Conservation (phyloP, 2,797 vertebrate species). For the Crotalus adamanteus region DNA sequence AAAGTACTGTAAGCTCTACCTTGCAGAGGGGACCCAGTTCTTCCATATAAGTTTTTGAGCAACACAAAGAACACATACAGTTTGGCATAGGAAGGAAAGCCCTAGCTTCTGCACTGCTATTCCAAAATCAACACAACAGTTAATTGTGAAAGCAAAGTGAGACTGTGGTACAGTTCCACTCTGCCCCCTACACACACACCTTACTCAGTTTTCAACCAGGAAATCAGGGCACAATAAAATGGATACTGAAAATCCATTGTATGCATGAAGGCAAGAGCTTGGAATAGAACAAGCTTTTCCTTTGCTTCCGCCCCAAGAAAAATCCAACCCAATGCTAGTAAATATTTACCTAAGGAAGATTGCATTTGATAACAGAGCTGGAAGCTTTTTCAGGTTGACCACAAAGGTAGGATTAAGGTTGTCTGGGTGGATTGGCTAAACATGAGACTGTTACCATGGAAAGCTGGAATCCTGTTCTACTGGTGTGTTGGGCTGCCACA, state of each 20-base stretch:
- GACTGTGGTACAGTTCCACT: neutral
- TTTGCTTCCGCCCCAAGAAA: constrained; percentile 47
- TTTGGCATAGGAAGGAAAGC: neutral
- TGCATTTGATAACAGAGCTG: constrained; percentile 62
- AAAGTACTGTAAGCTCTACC: neutral
- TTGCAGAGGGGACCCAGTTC: neutral
- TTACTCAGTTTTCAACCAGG: constrained; percentile 20
- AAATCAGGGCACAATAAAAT: constrained; percentile 1
- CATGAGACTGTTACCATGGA: constrained; percentile 73
- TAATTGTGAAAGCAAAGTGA: constrained; percentile 28
- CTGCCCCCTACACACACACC: neutral
- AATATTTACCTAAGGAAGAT: constrained; percentile 72
- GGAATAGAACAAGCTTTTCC: constrained; percentile 57
- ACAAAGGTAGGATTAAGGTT: constrained; percentile 66
- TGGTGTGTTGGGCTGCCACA: constrained; percentile 69
- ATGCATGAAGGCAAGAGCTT: constrained; percentile 45
- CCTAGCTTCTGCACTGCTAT: constrained; percentile 12
- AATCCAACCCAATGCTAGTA: constrained; percentile 50
- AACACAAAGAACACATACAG: neutral
- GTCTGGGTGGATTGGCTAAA: constrained; percentile 61
- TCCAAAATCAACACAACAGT: constrained; percentile 38
- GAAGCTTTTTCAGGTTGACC: constrained; percentile 62
- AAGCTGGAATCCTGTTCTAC: constrained; percentile 75
- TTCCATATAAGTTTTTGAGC: neutral
- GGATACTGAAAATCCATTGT: neutral